Evolutionary conservation across 2,113 vertebrate genomes (phyloP), one percentile per base, ranked within the genome.

Genomic region (Actenoides lindsayi): DNA sequence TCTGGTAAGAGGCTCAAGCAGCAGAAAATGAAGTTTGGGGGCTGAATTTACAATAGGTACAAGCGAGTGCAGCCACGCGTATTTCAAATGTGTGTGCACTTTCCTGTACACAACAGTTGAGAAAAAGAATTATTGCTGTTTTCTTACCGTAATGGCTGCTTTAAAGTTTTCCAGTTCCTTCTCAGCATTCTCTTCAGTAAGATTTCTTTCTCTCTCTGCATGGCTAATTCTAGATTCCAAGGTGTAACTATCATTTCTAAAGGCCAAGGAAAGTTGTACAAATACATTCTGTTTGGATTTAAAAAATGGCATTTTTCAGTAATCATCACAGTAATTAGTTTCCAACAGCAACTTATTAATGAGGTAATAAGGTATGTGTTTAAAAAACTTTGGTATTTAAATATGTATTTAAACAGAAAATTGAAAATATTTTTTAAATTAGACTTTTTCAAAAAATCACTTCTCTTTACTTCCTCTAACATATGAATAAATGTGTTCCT

Each of bases 221-320:
- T 99, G 99, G 88, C 98, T 99, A 96, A 99, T 98, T 94, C 99
- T 98, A 37, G 98, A 98, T 96, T 99, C 99, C 97, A 99, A 98
- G 19, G 99, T 99, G 93, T 99, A 99, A 96, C 99, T 99, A 98
- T 99, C 99, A 87, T 99, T 99, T 96, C 99, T 99, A 98, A 99
- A 99, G n/a, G 99, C 99, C 98, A 99, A 98, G 76, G 99, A 99
- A 92, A 99, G 99, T 96, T 99, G 99, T 85, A 99, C 98, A 95
- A 99, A 99, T 31, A 99, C 99, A 78, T 99, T 99, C 99, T 99
- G 98, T 95, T 76, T 92, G 97, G 86, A 97, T 97, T 39, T 60
- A 4, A 93, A 71, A 87, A 91, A 56, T 11, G 8, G 10, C 28
- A 65, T 54, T 94, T 95, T 78, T 13, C 69, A 76, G 0, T 88